Evolutionary conservation across 1,140 invertebrate species (phyloP), one percentile per base, ranked within the genome.

Genomic region (Brachionus plicatilis): DNA sequence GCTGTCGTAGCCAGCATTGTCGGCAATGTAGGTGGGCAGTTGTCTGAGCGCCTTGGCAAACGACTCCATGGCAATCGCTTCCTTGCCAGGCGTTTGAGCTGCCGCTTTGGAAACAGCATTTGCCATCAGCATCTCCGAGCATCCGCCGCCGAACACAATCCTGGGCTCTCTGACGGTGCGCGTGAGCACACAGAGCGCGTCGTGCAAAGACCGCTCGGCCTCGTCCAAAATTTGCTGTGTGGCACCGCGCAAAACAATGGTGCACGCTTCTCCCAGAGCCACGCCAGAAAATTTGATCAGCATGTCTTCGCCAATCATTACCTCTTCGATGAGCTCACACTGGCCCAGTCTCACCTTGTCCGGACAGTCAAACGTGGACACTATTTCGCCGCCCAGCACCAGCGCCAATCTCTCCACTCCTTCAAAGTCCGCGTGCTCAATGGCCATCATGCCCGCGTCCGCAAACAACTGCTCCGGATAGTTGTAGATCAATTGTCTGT

Each of bases 381-480:
- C 95, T 87, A 99, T 99, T 91, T 99, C 98, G 84, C 96, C 97
- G 84, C 96, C 97, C 86, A 96, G 97, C 1, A 99, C 98, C 6
- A 99, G 92, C 50, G 96, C 96, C 20, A 99, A 91, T 85, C 97
- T 92, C 89, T 99, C 97, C 88, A 99, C 97, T 66, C 98, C 98
- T 91, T 99, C 97, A 90, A 99, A 99, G 89, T 99, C 98, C 9
- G 98, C 97, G 90, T 99, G 98, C 88, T 99, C 98, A 88, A 99
- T 99, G 0, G 97, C 96, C 97, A 99, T 99, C 0, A 99, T 92
- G 84, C 95, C 94, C 85, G 95, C 94, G 92, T 99, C 98, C 76
- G 97, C 95, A 90, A 99, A 99, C 79, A 99, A 90, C 91, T 99
- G 98, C 89, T 99, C 98, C 1, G 98, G 98, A 89, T 99, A 99